A percentile compares a stretch with the other conserved stretches of the same genome.
Conservation (phyloP, 1,140 invertebrate species). For the Drosophila mojavensis region DNA sequence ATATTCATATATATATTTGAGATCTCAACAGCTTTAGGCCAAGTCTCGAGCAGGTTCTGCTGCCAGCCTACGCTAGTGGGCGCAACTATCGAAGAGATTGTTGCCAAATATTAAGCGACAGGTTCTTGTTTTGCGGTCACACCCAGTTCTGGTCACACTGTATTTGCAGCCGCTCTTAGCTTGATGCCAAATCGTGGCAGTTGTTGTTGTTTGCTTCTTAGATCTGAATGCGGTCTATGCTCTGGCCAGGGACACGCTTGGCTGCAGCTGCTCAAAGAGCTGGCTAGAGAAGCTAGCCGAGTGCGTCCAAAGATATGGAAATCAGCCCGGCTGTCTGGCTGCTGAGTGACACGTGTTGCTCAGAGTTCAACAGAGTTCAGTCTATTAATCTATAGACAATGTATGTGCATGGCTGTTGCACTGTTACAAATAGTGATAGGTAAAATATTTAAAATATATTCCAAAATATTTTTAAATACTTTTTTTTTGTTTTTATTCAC, state of each 20-base stretch:
- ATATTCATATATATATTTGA: neutral
- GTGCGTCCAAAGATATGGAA: conserved; percentile 71
- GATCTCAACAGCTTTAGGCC: neutral
- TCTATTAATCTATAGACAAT: conserved; percentile 67
- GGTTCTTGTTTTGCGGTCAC: conserved; percentile 29
- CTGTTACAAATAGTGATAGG: neutral
- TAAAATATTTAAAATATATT: no score
- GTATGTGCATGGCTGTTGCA: conserved; percentile 4
- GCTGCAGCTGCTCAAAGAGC: conserved; percentile 38
- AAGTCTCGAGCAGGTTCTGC: conserved; percentile 3
- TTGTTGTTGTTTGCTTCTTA: neutral
- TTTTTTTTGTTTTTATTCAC: no score
- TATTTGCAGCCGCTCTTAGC: neutral
- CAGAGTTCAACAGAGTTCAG: conserved; percentile 67
- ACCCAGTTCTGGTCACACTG: conserved; percentile 21
- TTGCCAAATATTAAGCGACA: conserved; percentile 28
- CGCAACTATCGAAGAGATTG: conserved; percentile 6
- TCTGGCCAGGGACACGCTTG: conserved; percentile 41
- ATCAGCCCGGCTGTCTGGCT: conserved; percentile 33
- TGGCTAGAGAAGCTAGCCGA: conserved; percentile 24
- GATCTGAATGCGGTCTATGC: conserved; percentile 7
- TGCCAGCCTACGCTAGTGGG: neutral
- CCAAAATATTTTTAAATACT: neutral
- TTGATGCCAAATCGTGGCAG: conserved; percentile 2
- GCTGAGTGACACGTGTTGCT: conserved; percentile 65